Conservation (phyloP, 2,113 vertebrate species). For the Strigops habroptila region DNA sequence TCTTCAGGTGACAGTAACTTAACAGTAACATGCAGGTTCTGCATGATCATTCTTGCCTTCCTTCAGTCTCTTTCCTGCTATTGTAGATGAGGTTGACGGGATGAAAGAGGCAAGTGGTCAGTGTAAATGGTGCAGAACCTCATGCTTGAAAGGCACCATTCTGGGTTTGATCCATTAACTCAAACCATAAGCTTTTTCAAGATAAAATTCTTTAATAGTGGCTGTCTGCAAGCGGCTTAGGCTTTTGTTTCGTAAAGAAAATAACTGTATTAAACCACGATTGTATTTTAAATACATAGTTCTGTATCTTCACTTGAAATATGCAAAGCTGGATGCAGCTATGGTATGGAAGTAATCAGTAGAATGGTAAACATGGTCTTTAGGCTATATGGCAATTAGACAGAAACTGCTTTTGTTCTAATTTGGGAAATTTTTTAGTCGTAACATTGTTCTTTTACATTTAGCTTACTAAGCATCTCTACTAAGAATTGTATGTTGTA, state of each 20-base stretch:
- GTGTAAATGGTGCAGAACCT: neutral
- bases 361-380: neutral
- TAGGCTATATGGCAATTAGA: neutral
- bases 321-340: neutral
- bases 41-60: neutral
- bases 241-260: neutral
- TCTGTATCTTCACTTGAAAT: neutral
- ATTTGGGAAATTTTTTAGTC: neutral
- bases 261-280: neutral
- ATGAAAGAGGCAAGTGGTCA: slow-evolving; percentile 70
- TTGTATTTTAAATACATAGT: neutral
- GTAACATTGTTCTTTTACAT: neutral
- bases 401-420: neutral
- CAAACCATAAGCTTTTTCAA: slow-evolving; percentile 5
- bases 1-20: neutral
- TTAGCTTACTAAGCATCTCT: neutral
- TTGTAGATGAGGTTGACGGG: neutral
- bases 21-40: neutral
- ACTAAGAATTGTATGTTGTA: neutral
- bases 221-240: neutral
- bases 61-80: neutral
- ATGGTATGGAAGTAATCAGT: neutral
- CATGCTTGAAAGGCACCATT: slow-evolving; percentile 7
- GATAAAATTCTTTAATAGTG: neutral
- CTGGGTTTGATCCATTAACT: neutral